Conservation (phyloP, 2,888 invertebrate genomes). For the Eupeodes luniger region DNA sequence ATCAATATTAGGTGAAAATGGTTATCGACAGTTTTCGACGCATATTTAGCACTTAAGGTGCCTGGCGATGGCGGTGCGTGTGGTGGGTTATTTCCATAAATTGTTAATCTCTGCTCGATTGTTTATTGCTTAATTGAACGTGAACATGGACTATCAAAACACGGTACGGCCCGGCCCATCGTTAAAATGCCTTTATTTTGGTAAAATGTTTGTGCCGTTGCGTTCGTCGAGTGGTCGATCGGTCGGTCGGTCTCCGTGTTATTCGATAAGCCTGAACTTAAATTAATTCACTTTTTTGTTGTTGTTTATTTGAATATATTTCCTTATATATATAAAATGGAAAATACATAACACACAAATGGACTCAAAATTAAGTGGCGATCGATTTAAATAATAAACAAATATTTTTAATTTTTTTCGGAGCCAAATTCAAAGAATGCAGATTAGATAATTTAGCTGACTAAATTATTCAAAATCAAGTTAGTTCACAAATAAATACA, state of each 20-base stretch:
- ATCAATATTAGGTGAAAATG: conserved; percentile 65
- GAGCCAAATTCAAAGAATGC: background rate
- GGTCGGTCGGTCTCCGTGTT: background rate
- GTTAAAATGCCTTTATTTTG: conserved; percentile 5
- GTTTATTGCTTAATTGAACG: conserved; percentile 60
- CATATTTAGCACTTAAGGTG: conserved; percentile 68
- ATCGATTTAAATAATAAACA: conserved; percentile 27
- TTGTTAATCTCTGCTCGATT: conserved; percentile 45
- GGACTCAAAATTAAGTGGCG: conserved; percentile 17
- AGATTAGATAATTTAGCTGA: background rate
- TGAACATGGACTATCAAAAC: conserved; percentile 43
- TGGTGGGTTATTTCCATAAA: conserved; percentile 65
- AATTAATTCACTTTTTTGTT: conserved; percentile 43
- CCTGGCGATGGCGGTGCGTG: conserved; percentile 44
- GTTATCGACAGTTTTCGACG: conserved; percentile 58
- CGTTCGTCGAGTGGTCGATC: too few relatives aligned
- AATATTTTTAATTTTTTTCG: conserved; percentile 17
- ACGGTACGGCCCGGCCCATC: conserved; percentile 16
- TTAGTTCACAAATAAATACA: background rate
- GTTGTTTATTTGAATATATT: background rate
- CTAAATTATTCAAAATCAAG: conserved; percentile 1
- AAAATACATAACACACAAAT: conserved; percentile 5
- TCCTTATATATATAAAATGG: background rate
- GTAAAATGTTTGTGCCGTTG: conserved; percentile 7
- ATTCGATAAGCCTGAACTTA: conserved; percentile 21